phyloP scores from a whole-genome alignment of 1,140 invertebrate genomes.

The Nylanderia fulva region DNA sequence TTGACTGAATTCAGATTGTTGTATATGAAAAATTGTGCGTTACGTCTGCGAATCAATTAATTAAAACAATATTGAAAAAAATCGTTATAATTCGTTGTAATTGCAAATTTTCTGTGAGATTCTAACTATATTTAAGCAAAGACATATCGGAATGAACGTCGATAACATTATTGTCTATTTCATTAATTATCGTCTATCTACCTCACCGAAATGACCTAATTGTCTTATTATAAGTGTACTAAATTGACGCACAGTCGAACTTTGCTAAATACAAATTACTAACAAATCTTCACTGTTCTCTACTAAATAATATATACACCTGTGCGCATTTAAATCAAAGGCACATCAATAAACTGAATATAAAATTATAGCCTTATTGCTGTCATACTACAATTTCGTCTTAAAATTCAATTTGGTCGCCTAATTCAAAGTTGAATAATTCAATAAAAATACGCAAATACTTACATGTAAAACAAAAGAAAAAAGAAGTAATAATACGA shows the following conservation, averaged over 20 bases:
- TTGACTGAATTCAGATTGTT: constrained; percentile 62
- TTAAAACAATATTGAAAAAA: neutral
- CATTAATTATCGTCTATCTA: constrained; percentile 27
- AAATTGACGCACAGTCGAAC: constrained; percentile 40
- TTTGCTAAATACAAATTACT: constrained; percentile 38
- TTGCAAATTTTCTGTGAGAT: constrained; percentile 7
- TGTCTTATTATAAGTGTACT: constrained; percentile 38
- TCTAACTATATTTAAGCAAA: constrained; percentile 44
- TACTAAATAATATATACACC: constrained; percentile 26
- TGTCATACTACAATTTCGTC: neutral
- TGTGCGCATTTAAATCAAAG: neutral
- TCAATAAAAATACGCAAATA: neutral
- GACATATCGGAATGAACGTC: constrained; percentile 46
- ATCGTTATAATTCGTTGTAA: neutral
- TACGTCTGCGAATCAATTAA: neutral
- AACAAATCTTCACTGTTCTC: constrained; percentile 9
- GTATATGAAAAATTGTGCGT: neutral
- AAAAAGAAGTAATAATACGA: constrained; percentile 19
- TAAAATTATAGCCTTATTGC: neutral
- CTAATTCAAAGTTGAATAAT: neutral
- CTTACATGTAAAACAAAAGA: neutral
- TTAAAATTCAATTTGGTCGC: neutral
- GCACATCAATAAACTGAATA: neutral
- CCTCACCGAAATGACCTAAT: neutral
- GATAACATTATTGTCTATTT: constrained; percentile 68